These are phyloP conservation scores for Rhynchomys soricoides DNA, from an alignment of 2,113 vertebrate species.

Conservation along the genomic window DNA sequence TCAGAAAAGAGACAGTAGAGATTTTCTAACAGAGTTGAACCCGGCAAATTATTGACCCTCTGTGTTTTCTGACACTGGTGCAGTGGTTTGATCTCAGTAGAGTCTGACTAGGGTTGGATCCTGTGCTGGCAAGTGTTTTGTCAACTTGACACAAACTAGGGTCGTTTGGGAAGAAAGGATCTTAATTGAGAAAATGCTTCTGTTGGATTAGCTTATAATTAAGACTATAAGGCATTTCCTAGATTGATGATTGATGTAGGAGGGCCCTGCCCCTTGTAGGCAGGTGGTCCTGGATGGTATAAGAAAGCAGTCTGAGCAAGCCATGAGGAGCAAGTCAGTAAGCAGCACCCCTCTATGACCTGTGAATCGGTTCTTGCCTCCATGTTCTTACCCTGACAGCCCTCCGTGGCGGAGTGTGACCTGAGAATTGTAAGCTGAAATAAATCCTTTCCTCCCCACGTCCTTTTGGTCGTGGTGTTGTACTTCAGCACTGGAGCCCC, in stretches of 20 bases:
- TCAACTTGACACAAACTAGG: neutral
- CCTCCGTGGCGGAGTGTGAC: neutral
- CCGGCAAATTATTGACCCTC: neutral
- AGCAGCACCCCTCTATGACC: neutral
- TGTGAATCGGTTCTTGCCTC: neutral
- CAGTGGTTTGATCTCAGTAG: neutral
- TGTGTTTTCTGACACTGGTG: neutral
- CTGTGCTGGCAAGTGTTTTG: neutral
- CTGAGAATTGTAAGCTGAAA: neutral
- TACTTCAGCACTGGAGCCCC: neutral
- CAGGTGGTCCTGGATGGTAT: neutral
- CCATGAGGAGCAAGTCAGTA: neutral
- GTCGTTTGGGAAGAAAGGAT: neutral
- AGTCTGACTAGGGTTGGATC: too few relatives aligned
- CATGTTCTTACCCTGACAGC: neutral
- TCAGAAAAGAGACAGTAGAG: neutral
- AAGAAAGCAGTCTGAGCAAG: neutral
- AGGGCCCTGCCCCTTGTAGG: neutral
- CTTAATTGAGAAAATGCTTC: neutral
- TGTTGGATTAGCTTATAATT: neutral
- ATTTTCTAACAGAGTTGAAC: neutral
- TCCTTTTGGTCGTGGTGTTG: neutral
- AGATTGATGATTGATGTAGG: neutral
- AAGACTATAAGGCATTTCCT: neutral
- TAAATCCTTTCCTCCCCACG: neutral